Percentiles rank a stretch among this genome's conserved stretches.
Conservation (phyloP, 2,113 vertebrate genomes). For the Corydoras maculifer region DNA sequence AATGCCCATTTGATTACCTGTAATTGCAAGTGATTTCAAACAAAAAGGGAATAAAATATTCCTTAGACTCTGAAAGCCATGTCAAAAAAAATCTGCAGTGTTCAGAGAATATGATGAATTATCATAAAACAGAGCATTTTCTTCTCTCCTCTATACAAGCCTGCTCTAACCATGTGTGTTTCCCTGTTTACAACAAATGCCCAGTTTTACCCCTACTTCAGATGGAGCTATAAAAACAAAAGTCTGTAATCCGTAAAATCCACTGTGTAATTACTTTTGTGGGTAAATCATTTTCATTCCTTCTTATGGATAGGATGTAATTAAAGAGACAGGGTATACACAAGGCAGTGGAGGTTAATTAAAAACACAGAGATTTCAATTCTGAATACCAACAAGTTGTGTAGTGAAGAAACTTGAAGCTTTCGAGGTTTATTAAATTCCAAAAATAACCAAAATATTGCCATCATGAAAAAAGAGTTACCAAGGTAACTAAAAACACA, state of each 20-base stretch:
- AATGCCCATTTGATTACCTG: conserved; percentile 13
- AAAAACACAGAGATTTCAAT: conserved; percentile 18
- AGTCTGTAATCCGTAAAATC: conserved; percentile 31
- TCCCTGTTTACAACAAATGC: neutral
- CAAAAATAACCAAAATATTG: neutral
- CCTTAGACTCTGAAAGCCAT: neutral
- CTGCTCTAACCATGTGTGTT: neutral
- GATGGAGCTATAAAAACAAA: conserved; percentile 26
- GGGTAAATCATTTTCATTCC: conserved; percentile 26
- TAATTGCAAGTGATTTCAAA: neutral
- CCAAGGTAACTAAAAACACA: too few relatives aligned
- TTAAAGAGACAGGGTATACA: conserved; percentile 11
- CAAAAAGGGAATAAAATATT: neutral
- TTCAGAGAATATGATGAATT: neutral
- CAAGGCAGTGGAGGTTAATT: conserved; percentile 15
- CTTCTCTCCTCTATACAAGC: too few relatives aligned
- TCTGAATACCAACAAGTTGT: conserved; percentile 6
- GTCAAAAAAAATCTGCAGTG: neutral
- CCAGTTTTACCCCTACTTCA: conserved; percentile 3
- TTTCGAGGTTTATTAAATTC: neutral
- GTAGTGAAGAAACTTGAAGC: conserved; percentile 9
- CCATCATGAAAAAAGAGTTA: too few relatives aligned
- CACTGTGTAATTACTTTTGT: conserved; percentile 33
- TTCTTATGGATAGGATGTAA: conserved; percentile 35
- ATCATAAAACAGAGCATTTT: too few relatives aligned